These are phyloP conservation scores for Sebastes aleutianus DNA, from an alignment of 2,797 vertebrate species.

Conservation along the genomic window DNA sequence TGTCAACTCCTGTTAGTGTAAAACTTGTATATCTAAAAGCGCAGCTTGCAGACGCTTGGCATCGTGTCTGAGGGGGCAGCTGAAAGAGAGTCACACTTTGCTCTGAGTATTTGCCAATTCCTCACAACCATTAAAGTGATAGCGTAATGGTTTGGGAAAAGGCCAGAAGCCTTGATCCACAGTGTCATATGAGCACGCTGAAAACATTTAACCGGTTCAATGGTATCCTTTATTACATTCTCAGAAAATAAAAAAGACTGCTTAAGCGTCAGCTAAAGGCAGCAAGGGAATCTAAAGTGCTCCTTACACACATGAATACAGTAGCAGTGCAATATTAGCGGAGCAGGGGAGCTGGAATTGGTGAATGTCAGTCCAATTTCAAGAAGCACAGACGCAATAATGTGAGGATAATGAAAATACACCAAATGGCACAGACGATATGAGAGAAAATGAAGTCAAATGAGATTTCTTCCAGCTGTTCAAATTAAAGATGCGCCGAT, in stretches of 20 bases:
- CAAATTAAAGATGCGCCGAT: neutral
- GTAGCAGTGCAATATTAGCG: conserved; percentile 8
- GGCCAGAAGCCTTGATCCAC: conserved; percentile 50
- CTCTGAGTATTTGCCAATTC: conserved; percentile 51
- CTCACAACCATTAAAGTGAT: conserved; percentile 48
- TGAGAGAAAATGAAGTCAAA: neutral
- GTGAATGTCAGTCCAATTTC: conserved; percentile 31
- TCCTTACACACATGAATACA: conserved; percentile 16
- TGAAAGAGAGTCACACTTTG: conserved; percentile 37
- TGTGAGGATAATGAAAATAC: conserved; percentile 31
- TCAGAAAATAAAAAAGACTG: conserved; percentile 39
- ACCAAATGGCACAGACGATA: neutral
- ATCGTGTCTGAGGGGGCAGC: conserved; percentile 15
- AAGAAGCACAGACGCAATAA: conserved; percentile 13
- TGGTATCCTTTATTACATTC: conserved; percentile 54
- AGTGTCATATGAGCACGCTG: conserved; percentile 21
- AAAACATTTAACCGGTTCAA: conserved; percentile 58
- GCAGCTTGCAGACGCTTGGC: conserved; percentile 48
- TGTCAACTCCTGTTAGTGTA: conserved; percentile 51
- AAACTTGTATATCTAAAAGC: conserved; percentile 45
- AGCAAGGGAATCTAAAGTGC: conserved; percentile 18
- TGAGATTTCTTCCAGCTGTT: neutral
- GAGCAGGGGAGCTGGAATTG: conserved; percentile 7
- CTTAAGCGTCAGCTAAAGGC: conserved; percentile 27
- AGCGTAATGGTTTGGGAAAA: conserved; percentile 51